A percentile compares a stretch with the other conserved stretches of the same genome.
These are phyloP conservation scores for Clinocottus analis DNA, from an alignment of 2,113 vertebrate species.

Conservation along the genomic window DNA sequence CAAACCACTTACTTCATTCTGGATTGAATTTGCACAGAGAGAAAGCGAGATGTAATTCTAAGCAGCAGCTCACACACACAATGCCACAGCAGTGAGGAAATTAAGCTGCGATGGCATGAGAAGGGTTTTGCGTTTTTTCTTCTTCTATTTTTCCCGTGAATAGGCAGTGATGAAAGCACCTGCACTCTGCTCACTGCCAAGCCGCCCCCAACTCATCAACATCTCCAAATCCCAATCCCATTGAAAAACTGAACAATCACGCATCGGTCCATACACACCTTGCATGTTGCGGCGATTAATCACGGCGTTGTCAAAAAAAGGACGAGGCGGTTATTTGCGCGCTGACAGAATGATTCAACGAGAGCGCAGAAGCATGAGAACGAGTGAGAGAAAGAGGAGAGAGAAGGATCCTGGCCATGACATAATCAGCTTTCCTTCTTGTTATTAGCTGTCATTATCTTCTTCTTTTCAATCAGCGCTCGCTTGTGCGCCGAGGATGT, in stretches of 20 bases:
- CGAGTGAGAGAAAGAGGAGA: conserved; percentile 23
- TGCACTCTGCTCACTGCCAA: conserved; percentile 65
- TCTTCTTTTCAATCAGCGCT: conserved; percentile 80
- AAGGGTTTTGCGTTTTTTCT: conserved; percentile 33
- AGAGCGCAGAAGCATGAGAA: conserved; percentile 34
- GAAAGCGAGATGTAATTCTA: conserved; percentile 59
- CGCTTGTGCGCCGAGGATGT: conserved; percentile 76
- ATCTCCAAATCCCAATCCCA: conserved; percentile 48
- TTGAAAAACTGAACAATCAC: conserved; percentile 63
- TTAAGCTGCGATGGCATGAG: conserved; percentile 48
- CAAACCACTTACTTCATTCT: conserved; percentile 57
- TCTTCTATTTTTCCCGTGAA: conserved; percentile 63
- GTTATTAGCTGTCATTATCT: conserved; percentile 81
- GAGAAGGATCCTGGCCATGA: conserved; percentile 57
- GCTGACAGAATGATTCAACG: conserved; percentile 62
- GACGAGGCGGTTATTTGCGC: conserved; percentile 70
- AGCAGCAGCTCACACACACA: conserved; percentile 48
- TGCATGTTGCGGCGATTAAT: conserved; percentile 72
- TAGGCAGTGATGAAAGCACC: conserved; percentile 75
- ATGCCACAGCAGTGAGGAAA: conserved; percentile 46
- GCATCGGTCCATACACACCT: conserved; percentile 60
- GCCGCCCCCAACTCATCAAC: conserved; percentile 32
- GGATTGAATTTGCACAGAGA: conserved; percentile 53
- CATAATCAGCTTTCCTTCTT: conserved; percentile 75
- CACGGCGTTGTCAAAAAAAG: conserved; percentile 62